Evolutionary conservation across 2,797 vertebrate genomes (phyloP), one percentile per base, ranked within the genome.

Genomic region (Cynodonichthys magdalenae): DNA sequence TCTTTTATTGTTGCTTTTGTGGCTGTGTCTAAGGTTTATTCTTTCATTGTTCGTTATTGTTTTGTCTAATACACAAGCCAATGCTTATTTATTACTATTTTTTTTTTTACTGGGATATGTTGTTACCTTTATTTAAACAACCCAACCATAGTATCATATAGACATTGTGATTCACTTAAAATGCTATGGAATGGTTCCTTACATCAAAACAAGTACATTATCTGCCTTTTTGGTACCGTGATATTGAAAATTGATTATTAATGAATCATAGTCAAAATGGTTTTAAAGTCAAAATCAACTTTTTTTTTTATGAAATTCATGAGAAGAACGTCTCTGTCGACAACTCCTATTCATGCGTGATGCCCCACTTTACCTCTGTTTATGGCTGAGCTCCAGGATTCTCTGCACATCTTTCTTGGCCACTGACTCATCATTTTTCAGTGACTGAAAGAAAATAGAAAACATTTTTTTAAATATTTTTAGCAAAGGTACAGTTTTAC

Each of bases 351-450:
- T 79, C 60, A 36, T 28, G 64, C 48, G 31, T 15, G 45, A 61
- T 42, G 69, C 27, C 48, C 68, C 44, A 70, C 55, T 83, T 92
- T 95, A 99, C 98, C 96, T 97, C 90, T 98, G 96, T 79, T 96
- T 98, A 90, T 96, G 94, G 86, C 96, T 95, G 86, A 98, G 90
- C 86, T 97, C 96, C 93, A 99, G 90, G 79, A 99, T 96, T 77
- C 95, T 95, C 88, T 97, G 95, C 50, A 98, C 94, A 71, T 98
- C 95, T 66, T 79, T 95, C 94, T 96, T 97, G 67, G 96, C 86
- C 49, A 96, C 95, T 1, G 93, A 92, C 80, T 96, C 96, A 71
- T 94, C 95, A 47, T 93, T 96, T 94, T 96, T 98, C 92, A 97
- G 88, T 46, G 94, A 92, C 98, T 99, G 68, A 78, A 77, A 92